Conservation (phyloP, 2,888 invertebrate species). For the Drosophila siamana region DNA sequence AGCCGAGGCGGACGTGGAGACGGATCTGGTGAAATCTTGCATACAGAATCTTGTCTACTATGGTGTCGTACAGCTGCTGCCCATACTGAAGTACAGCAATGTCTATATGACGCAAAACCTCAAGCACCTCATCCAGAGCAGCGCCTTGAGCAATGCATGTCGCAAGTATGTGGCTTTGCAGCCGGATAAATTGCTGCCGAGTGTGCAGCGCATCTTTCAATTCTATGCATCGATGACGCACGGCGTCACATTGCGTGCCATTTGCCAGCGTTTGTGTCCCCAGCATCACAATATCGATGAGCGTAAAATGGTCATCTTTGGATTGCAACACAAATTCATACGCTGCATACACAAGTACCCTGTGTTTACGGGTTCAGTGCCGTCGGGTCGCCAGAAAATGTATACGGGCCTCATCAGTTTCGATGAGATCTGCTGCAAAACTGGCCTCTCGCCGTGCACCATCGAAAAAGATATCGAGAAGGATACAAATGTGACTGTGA, state of each 20-base stretch:
- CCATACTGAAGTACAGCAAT: slow-evolving; percentile 94
- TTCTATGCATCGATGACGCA: slow-evolving; percentile 90
- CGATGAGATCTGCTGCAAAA: slow-evolving; percentile 96
- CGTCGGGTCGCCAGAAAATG: slow-evolving; percentile 87
- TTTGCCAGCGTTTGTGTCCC: slow-evolving; percentile 90
- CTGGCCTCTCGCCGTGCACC: slow-evolving; percentile 90
- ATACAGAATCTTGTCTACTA: slow-evolving; percentile 96
- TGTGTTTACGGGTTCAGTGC: slow-evolving; percentile 86
- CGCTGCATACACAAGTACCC: slow-evolving; percentile 87
- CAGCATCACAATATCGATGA: slow-evolving; percentile 86
- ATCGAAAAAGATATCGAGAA: slow-evolving; percentile 93
- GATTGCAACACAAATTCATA: slow-evolving; percentile 87
- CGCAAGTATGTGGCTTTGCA: slow-evolving; percentile 85
- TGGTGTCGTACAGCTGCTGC: slow-evolving; percentile 90
- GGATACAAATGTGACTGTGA: slow-evolving; percentile 92
- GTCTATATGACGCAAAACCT: slow-evolving; percentile 93
- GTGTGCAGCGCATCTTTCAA: slow-evolving; percentile 84
- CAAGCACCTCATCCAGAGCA: slow-evolving; percentile 89
- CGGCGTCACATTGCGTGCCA: slow-evolving; percentile 89
- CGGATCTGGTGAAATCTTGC: slow-evolving; percentile 96
- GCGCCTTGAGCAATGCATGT: slow-evolving; percentile 90
- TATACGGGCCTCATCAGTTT: slow-evolving; percentile 93
- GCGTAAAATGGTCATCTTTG: slow-evolving; percentile 87
- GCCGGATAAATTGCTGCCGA: slow-evolving; percentile 80
- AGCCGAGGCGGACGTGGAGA: slow-evolving; percentile 95